Percentiles rank a stretch among this genome's conserved stretches.
phyloP scores from a whole-genome alignment of 2,797 vertebrate species.

The Pangasius mekongensis region DNA sequence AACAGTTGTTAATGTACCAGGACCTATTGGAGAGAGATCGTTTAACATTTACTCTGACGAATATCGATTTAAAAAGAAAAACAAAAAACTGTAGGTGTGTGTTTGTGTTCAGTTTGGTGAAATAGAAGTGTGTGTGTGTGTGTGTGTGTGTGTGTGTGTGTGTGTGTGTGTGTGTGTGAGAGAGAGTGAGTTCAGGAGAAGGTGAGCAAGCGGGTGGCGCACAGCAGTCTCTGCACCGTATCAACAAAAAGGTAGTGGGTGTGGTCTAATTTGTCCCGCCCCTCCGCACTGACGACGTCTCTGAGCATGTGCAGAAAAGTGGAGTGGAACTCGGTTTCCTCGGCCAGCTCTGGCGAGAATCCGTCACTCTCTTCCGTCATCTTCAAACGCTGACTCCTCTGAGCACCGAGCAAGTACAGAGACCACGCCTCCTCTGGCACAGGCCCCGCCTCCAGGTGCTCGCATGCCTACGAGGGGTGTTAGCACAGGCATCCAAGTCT shows the following conservation, averaged over 20 bases:
- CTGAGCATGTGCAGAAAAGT: slow-evolving; percentile 88
- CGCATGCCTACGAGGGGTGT: slow-evolving; percentile 73
- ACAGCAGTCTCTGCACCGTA: slow-evolving; percentile 78
- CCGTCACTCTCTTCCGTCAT: slow-evolving; percentile 74
- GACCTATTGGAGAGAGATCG: neutral
- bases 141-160: too few species aligned
- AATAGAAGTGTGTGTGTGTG: too few species aligned
- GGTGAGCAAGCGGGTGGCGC: slow-evolving; percentile 78
- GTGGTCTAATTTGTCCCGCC: slow-evolving; percentile 57
- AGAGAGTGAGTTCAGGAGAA: slow-evolving; percentile 67
- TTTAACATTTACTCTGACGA: neutral
- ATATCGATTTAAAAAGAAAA: neutral
- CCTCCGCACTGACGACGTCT: slow-evolving; percentile 74
- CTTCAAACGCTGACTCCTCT: slow-evolving; percentile 78
- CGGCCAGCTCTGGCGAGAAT: slow-evolving; percentile 77
- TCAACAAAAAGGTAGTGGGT: slow-evolving; percentile 72
- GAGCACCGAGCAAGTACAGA: slow-evolving; percentile 80
- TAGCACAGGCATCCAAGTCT: neutral
- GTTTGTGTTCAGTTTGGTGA: neutral
- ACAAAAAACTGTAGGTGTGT: neutral
- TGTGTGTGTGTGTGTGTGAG: too few species aligned
- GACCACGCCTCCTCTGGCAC: slow-evolving; percentile 66
- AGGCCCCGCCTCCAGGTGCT: slow-evolving; percentile 64
- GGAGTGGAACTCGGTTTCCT: slow-evolving; percentile 84
- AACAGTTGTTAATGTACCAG: neutral